phyloP scores from a whole-genome alignment of 2,888 invertebrate species.

The Conistra vaccinii region DNA sequence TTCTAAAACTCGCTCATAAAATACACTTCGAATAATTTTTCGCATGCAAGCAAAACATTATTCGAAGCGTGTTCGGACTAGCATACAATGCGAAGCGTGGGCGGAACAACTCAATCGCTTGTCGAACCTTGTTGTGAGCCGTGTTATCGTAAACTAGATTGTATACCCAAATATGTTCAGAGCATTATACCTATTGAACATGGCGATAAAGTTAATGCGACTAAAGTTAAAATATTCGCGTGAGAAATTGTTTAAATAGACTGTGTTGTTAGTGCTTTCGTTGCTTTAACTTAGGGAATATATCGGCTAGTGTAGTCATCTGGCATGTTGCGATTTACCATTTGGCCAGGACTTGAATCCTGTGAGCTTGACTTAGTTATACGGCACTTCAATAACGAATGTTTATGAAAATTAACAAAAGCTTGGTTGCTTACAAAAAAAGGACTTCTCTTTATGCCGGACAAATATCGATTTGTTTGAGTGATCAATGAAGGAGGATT shows the following conservation, averaged over 20 bases:
- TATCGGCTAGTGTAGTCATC: too few species aligned
- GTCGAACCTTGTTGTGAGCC: conserved; percentile 73
- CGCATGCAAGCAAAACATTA: conserved; percentile 61
- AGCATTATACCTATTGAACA: conserved; percentile 59
- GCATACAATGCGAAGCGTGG: conserved; percentile 74
- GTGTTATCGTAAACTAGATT: conserved; percentile 77
- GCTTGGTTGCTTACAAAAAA: too few species aligned
- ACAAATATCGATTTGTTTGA: too few species aligned
- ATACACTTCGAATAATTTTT: conserved; percentile 60
- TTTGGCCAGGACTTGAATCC: too few species aligned
- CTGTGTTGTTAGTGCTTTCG: conserved; percentile 13
- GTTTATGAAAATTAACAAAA: too few species aligned
- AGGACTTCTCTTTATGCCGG: too few species aligned
- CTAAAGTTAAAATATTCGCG: conserved; percentile 43
- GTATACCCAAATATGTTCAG: conserved; percentile 63
- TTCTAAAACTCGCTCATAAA: conserved; percentile 46
- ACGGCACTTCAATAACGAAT: too few species aligned
- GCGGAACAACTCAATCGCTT: conserved; percentile 84
- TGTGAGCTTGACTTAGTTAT: too few species aligned
- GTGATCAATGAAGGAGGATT: too few species aligned
- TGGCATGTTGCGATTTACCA: too few species aligned
- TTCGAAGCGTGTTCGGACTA: conserved; percentile 59
- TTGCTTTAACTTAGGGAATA: not conserved
- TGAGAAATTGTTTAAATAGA: conserved; percentile 48
- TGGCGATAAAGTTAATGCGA: conserved; percentile 49